phyloP scores from a whole-genome alignment of 2,888 invertebrate genomes.

The Drosophila prolongata region DNA sequence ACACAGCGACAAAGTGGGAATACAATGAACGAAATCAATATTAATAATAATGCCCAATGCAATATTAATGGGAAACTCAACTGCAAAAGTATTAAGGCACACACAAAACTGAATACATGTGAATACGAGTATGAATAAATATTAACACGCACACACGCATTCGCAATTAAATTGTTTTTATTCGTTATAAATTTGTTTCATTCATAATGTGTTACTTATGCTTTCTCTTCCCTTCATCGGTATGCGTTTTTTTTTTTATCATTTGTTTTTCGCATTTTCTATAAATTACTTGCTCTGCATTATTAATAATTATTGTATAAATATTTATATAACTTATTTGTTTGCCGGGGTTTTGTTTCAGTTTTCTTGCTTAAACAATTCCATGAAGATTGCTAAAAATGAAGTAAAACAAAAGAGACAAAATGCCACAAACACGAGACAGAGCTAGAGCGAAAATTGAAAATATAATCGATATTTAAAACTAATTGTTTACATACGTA shows the following conservation, averaged over 20 bases:
- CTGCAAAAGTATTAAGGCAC: conserved; percentile 55
- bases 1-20: conserved; percentile 53
- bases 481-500: conserved; percentile 22
- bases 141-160: conserved; percentile 63
- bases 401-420: conserved; percentile 33
- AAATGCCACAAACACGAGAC: conserved; percentile 50
- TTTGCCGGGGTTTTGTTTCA: conserved; percentile 39
- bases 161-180: conserved; percentile 73
- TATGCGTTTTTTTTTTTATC: conserved; percentile 27
- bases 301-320: conserved; percentile 72
- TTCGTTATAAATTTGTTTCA: conserved; percentile 63
- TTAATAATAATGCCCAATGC: conserved; percentile 71
- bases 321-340: conserved; percentile 71
- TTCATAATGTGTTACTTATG: conserved; percentile 48
- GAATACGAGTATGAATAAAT: conserved; percentile 49
- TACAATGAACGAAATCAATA: conserved; percentile 71
- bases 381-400: conserved; percentile 55
- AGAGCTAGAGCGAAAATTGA: conserved; percentile 39
- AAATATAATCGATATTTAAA: conserved; percentile 32
- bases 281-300: conserved; percentile 72
- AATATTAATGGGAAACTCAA: conserved; percentile 73
- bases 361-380: conserved; percentile 49
- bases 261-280: conserved; percentile 48
- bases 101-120: conserved; percentile 48
- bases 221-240: conserved; percentile 28